Base-by-base conservation (phyloP, 2,888 invertebrate species). In the Vandiemenella viatica region DNA sequence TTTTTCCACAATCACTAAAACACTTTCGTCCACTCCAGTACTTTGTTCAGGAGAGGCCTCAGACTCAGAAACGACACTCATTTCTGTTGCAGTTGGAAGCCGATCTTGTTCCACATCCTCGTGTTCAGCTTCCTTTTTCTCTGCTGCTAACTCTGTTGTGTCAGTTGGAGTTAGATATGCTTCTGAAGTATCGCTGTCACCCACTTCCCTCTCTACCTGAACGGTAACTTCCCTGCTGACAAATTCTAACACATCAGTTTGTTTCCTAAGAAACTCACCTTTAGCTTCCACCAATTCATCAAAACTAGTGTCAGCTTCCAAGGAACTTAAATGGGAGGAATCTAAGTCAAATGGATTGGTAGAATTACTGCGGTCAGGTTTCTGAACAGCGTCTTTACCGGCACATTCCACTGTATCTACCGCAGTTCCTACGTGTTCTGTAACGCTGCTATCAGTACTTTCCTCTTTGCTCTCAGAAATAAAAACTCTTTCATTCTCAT, bases 131-230 rank as follows among this genome's bases (percentile, higher is more conserved):
- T 60, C 58, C 46, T 62, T 48, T 59, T 45, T 59, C 57, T 38
- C 50, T 55, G 37, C 45, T 16, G 45, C 45, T 8, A 41, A 13
- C 38, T 52, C 50, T 10, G 45, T 71, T 37, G 74, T 69, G 62
- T 80, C 80, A 37, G 78, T 79, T 18, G 80, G 80, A 44, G 80
- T 80, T 53, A 79, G 65, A 60, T 80, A 80, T 50, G 77, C 69
- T 59, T 82, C 81, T 43, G 80, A 80, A 53, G 75, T 73, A 62
- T 82, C 80, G 55, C 79, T 80, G 45, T 80, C 72, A 52, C 75
- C 72, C 37, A 76, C 70, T 63, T 79, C 79, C 55, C 73, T 70
- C 58, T 79, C 72, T 4, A 62, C 72, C 17, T 53, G 48, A 37
- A 53, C 51, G n/a, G 50, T 50, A 16, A 53, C 44, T 21, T 53